phyloP scores from a whole-genome alignment of 2,888 invertebrate genomes.

The Andricus curvator region DNA sequence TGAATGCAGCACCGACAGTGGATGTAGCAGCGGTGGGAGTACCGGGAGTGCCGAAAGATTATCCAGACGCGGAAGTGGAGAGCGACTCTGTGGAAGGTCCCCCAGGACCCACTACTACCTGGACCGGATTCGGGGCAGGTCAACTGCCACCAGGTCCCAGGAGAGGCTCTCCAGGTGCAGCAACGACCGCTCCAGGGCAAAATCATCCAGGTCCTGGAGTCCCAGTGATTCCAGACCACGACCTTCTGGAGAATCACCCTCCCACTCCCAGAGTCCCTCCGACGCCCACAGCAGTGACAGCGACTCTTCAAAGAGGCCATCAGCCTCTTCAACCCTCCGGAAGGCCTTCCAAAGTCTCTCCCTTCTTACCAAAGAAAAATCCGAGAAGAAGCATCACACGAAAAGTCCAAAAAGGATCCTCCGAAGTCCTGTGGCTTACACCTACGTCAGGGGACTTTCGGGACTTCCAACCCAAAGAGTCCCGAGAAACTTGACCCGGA shows the following conservation, averaged over 20 bases:
- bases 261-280: constrained; percentile 70
- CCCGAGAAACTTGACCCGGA: constrained; percentile 80
- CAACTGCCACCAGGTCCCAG: constrained; percentile 63
- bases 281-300: constrained; percentile 79
- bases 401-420: constrained; percentile 86
- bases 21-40: constrained; percentile 80
- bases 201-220: constrained; percentile 72
- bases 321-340: constrained; percentile 81
- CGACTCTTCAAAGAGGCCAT: constrained; percentile 80
- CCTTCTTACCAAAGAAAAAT: constrained; percentile 78
- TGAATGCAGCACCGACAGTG: constrained; percentile 73
- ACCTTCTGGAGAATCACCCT: constrained; percentile 62
- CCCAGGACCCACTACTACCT: constrained; percentile 62
- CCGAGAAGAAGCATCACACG: constrained; percentile 79
- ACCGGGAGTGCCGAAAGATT: constrained; percentile 68
- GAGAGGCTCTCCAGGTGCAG: constrained; percentile 63
- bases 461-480: constrained; percentile 91
- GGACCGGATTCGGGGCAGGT: constrained; percentile 61
- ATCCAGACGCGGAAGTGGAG: constrained; percentile 66
- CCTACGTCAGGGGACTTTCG: constrained; percentile 89
- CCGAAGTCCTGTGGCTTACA: constrained; percentile 88
- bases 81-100: constrained; percentile 63
- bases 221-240: constrained; percentile 57
- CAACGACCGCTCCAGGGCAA: constrained; percentile 60
- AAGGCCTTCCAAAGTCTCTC: constrained; percentile 86